phyloP scores from a whole-genome alignment of 2,888 invertebrate species.

The Brenthis daphne region DNA sequence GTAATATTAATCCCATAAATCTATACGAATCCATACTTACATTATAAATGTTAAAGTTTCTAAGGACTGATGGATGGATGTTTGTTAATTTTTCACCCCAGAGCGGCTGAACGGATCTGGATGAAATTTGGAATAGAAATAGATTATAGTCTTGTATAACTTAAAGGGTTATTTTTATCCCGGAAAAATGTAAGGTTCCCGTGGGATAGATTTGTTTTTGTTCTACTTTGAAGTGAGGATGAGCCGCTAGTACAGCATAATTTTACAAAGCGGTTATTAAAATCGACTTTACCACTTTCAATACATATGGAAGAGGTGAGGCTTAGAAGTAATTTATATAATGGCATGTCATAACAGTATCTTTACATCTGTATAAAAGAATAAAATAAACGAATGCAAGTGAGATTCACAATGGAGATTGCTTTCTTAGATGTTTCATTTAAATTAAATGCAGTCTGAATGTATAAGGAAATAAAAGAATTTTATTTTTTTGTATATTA shows the following conservation, averaged over 20 bases:
- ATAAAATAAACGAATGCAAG: constrained; percentile 11
- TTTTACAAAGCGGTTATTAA: constrained; percentile 7
- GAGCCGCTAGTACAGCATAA: background rate
- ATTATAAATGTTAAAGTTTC: too few species aligned
- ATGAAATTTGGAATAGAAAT: too few species aligned
- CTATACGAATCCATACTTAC: too few species aligned
- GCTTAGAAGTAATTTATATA: constrained; percentile 17
- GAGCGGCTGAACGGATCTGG: too few species aligned
- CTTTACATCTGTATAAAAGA: constrained; percentile 10
- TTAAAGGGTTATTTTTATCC: too few species aligned
- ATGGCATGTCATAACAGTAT: constrained; percentile 17
- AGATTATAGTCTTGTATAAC: too few species aligned
- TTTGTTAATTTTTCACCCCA: too few species aligned
- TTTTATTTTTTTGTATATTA: background rate
- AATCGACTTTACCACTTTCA: constrained; percentile 16
- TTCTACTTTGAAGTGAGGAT: too few species aligned
- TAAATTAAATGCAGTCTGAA: constrained; percentile 17
- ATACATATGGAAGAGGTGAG: constrained; percentile 13
- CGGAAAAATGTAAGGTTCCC: too few species aligned
- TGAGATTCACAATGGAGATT: constrained; percentile 14
- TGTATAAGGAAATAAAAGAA: constrained; percentile 6
- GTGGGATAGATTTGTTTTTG: too few species aligned
- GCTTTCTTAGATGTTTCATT: constrained; percentile 11
- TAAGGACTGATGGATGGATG: too few species aligned
- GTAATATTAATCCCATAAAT: too few species aligned